Evolutionary conservation across 2,797 vertebrate genomes (phyloP), one percentile per base, ranked within the genome.

Genomic region (Acanthurus leucopareius): DNA sequence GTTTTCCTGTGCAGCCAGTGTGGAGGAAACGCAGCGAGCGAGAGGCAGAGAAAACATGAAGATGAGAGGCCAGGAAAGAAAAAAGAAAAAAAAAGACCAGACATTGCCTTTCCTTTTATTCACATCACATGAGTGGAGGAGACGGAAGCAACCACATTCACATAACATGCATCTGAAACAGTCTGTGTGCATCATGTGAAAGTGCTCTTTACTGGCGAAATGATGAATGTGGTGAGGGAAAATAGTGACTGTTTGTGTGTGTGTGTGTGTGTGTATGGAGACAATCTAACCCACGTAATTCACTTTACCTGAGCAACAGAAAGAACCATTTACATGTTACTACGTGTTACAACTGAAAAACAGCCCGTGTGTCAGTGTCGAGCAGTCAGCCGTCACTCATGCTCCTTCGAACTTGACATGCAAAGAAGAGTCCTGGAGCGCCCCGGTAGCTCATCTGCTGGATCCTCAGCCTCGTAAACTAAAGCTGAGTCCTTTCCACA

Each of bases 171-270:
- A 52, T 35, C 35, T 13, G 20, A 42, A 56, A 32, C 10, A 40
- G n/a, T 15, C 49, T 11, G 63, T 65, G 16, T 38, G 48, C 20
- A 13, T 20, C 8, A 9, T 5, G 48, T 20, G n/a, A 25, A 40
- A 40, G 38, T 44, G 35, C 38, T 44, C 15, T 67, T 67, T 54
- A 40, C 61, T 42, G 22, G n/a, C 10, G 49, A 53, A 16, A 7
- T 67, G 64, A 67, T 42, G 32, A n/a, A 42, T 66, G 35, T 65
- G 48, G 13, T 19, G 13, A 53, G 47, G 32, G 32, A 35, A 35
- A 7, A n/a, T 7, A 13, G 56, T n/a, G 32, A 14, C 13, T 53
- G 6, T 35, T 5, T 35, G 32, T 35, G 32, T 35, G 6, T 35
- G 10, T 28, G 28, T 28, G 28, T 28, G 6, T 35, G 32, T 35